Evolutionary conservation across 1,140 invertebrate genomes (phyloP).

Genomic region (Asbolus verrucosus): DNA sequence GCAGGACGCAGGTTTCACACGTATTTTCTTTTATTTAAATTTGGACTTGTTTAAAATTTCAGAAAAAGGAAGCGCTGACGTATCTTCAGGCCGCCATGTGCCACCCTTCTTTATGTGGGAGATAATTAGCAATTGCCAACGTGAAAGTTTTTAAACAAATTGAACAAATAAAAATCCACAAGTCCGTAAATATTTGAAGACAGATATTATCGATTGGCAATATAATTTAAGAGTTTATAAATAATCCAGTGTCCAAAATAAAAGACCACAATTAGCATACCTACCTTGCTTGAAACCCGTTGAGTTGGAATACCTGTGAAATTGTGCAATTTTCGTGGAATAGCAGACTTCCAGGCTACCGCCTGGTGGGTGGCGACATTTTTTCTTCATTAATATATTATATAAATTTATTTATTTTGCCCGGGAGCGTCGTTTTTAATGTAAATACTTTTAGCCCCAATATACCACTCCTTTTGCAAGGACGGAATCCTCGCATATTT

Average conservation of each 20-base stretch:
- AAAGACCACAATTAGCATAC: slow-evolving; percentile 26
- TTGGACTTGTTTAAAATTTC: too few species aligned
- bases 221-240: slow-evolving; percentile 4
- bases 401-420: slow-evolving; percentile 35
- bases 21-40: too few species aligned
- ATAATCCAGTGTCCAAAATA: slow-evolving; percentile 7
- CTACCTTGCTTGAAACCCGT: slow-evolving; percentile 3
- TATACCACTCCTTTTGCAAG: slow-evolving; percentile 17
- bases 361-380: background rate
- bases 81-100: too few species aligned
- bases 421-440: slow-evolving; percentile 12
- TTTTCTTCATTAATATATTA: background rate
- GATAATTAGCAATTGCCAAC: slow-evolving; percentile 6
- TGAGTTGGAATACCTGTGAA: slow-evolving; percentile 15
- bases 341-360: slow-evolving; percentile 26
- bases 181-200: slow-evolving; percentile 6
- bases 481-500: slow-evolving; percentile 29
- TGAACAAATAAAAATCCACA: slow-evolving; percentile 13
- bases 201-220: background rate
- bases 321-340: slow-evolving; percentile 25
- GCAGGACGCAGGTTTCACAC: too few species aligned
- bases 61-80: too few species aligned
- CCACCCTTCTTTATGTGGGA: too few species aligned
- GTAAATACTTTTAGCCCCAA: slow-evolving; percentile 31
- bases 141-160: slow-evolving; percentile 20